Conservation (phyloP, 64 coral and sea anemone species). For the Pocillopora verrucosa region DNA sequence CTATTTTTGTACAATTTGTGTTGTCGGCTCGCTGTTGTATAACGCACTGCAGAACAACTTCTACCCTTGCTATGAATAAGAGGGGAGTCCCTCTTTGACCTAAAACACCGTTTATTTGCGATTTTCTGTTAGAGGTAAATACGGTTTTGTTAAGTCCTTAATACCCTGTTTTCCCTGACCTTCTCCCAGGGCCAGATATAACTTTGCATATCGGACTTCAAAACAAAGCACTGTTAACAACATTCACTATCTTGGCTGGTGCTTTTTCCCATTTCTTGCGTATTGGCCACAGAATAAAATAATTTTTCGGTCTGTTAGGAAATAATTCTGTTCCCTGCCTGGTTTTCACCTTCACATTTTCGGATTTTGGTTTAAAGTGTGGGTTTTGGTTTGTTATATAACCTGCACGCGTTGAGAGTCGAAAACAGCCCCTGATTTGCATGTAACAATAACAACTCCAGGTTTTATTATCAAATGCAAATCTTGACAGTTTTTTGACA, state of each 20-base stretch:
- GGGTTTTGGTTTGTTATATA: background rate
- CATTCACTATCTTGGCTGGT: background rate
- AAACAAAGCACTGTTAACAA: background rate
- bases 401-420: background rate
- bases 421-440: conserved; percentile 4
- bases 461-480: background rate
- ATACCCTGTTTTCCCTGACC: background rate
- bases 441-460: conserved; percentile 24
- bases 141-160: background rate
- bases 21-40: background rate
- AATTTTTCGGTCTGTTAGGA: background rate
- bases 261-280: background rate
- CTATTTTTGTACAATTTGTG: background rate
- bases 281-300: background rate
- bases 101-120: background rate
- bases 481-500: background rate
- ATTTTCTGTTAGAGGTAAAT: background rate
- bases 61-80: background rate
- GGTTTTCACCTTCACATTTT: background rate
- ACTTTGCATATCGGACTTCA: background rate
- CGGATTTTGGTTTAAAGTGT: background rate
- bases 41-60: background rate
- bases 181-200: background rate
- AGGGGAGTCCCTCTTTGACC: background rate
- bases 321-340: background rate